Percentiles rank a stretch among this genome's conserved stretches.
Evolutionary conservation across 2,888 invertebrate species (phyloP).

Genomic region (Clunio marinus): DNA sequence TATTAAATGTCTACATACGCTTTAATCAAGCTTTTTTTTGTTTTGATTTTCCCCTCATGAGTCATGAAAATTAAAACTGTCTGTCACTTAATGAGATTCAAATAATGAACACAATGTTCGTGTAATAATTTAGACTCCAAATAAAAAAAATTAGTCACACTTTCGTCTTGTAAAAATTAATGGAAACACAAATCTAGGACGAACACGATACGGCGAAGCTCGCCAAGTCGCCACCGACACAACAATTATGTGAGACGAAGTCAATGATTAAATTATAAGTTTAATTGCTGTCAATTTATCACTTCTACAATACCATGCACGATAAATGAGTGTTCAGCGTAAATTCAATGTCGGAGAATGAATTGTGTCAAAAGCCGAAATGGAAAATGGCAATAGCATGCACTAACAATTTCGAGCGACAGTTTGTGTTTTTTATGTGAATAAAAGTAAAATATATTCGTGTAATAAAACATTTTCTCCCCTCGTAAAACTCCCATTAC

Average conservation of each 20-base stretch:
- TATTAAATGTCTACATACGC: too few relatives aligned
- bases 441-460: slow-evolving; percentile 30
- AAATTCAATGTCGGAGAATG: neutral
- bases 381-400: too few relatives aligned
- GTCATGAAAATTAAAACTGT: neutral
- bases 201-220: neutral
- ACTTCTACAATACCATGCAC: neutral
- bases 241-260: neutral
- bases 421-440: slow-evolving; percentile 16
- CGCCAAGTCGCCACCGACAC: neutral
- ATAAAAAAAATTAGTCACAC: too few relatives aligned
- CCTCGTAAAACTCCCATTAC: slow-evolving; percentile 11
- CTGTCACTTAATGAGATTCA: slow-evolving; percentile 14
- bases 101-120: neutral
- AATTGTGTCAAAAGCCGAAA: too few relatives aligned
- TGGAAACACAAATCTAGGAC: too few relatives aligned
- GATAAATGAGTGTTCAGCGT: neutral
- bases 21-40: slow-evolving; percentile 2
- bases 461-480: slow-evolving; percentile 29
- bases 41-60: slow-evolving; percentile 1
- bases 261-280: slow-evolving; percentile 11
- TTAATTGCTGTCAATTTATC: slow-evolving; percentile 8
- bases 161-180: too few relatives aligned
- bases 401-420: slow-evolving; percentile 8
- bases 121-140: slow-evolving; percentile 22